Evolutionary conservation across 2,888 invertebrate species (phyloP).

Genomic region (Limnephilus marmoratus): DNA sequence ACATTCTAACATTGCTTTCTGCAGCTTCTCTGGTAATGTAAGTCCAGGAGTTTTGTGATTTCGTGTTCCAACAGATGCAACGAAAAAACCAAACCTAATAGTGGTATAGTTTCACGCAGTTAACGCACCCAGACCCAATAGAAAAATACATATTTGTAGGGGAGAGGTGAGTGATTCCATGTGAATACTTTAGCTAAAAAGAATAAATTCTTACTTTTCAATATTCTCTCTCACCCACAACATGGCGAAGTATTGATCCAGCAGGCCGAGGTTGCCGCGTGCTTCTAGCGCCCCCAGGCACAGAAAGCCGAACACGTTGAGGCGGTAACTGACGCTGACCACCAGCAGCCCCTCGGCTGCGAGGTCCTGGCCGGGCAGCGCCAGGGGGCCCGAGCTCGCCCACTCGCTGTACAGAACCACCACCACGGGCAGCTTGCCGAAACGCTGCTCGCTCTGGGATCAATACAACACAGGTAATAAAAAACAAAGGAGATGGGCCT

Average conservation of each 20-base stretch:
- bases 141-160: too few species aligned
- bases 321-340: conserved; percentile 83
- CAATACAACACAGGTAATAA: too few species aligned
- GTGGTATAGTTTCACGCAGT: too few species aligned
- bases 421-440: conserved; percentile 82
- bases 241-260: conserved; percentile 90
- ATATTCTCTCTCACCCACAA: conserved; percentile 88
- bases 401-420: conserved; percentile 82
- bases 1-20: too few species aligned
- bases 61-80: too few species aligned
- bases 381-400: conserved; percentile 75
- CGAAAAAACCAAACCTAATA: too few species aligned
- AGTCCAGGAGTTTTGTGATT: too few species aligned
- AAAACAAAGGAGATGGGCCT: too few species aligned
- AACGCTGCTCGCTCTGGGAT: conserved; percentile 60
- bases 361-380: conserved; percentile 83
- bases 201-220: conserved; percentile 78
- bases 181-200: neutral
- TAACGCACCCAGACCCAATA: too few species aligned
- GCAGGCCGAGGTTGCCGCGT: conserved; percentile 90
- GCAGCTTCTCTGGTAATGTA: too few species aligned
- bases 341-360: conserved; percentile 84
- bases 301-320: conserved; percentile 84
- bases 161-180: too few species aligned
- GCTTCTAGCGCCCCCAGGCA: conserved; percentile 77